A percentile compares a stretch with the other conserved stretches of the same genome.
Evolutionary conservation across 2,113 vertebrate species (phyloP).

Genomic region (Labeo catla): DNA sequence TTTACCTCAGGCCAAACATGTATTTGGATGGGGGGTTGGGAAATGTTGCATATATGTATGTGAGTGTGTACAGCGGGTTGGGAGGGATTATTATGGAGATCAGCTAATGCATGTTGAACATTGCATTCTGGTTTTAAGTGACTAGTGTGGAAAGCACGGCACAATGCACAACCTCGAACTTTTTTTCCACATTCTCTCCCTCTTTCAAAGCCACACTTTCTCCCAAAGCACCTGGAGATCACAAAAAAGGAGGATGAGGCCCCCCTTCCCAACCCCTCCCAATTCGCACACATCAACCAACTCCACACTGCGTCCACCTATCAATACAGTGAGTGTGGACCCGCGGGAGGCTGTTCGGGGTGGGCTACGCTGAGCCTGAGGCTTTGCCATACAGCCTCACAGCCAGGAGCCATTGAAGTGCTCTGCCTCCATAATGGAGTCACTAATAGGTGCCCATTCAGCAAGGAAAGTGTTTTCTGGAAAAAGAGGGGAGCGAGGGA

Average conservation of each 20-base stretch:
- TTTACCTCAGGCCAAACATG: conserved; percentile 8
- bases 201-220: conserved; percentile 66
- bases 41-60: conserved; percentile 32
- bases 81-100: conserved; percentile 84
- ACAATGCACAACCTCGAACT: conserved; percentile 70
- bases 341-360: conserved; percentile 36
- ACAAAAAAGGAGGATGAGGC: conserved; percentile 71
- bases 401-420: conserved; percentile 80
- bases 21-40: not conserved
- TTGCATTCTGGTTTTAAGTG: conserved; percentile 81
- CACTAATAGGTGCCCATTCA: conserved; percentile 85
- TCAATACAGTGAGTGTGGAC: conserved; percentile 67
- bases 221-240: conserved; percentile 87
- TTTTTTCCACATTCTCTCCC: conserved; percentile 43
- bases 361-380: conserved; percentile 69
- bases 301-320: conserved; percentile 63
- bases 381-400: conserved; percentile 78
- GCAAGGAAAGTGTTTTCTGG: conserved; percentile 80
- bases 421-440: conserved; percentile 79
- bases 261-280: conserved; percentile 53
- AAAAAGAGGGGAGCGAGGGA: conserved; percentile 62
- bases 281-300: conserved; percentile 61
- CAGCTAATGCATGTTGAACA: conserved; percentile 82
- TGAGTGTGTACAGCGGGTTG: conserved; percentile 22
- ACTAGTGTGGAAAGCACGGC: conserved; percentile 78